phyloP scores from a whole-genome alignment of 2,797 vertebrate species.

The Tauraco hartlaubi region DNA sequence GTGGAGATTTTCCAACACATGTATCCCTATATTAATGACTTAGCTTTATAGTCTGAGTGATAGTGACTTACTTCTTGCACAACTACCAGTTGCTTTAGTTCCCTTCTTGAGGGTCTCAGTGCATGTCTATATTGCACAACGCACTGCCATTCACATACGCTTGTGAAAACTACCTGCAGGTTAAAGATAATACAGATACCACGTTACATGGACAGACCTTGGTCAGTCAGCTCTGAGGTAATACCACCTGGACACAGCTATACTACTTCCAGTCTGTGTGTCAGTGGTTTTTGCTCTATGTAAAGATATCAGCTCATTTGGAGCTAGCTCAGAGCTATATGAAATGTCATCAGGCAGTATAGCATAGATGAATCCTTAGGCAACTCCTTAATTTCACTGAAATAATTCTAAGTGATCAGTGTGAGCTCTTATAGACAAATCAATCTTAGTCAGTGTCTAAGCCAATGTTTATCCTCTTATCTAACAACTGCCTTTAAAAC shows the following conservation, averaged over 20 bases:
- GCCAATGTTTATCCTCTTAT: neutral
- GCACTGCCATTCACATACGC: neutral
- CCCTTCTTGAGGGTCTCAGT: neutral
- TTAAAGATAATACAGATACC: neutral
- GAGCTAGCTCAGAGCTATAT: neutral
- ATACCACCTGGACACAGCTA: neutral
- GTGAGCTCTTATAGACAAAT: neutral
- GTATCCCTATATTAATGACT: neutral
- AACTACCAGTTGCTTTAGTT: neutral
- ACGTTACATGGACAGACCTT: fast-evolving
- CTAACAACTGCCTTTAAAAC: neutral
- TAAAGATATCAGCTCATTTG: neutral
- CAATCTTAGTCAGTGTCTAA: neutral
- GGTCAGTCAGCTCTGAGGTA: neutral
- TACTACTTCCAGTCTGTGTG: neutral
- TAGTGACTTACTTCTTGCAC: neutral
- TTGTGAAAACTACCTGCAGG: neutral
- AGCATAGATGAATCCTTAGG: neutral
- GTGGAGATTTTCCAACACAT: neutral
- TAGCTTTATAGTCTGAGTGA: neutral
- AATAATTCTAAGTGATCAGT: neutral
- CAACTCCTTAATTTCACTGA: neutral
- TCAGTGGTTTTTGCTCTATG: neutral
- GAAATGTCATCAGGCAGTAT: neutral
- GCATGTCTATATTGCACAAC: fast-evolving